Conservation (phyloP, 2,888 invertebrate genomes). For the Cylloceria caligata region DNA sequence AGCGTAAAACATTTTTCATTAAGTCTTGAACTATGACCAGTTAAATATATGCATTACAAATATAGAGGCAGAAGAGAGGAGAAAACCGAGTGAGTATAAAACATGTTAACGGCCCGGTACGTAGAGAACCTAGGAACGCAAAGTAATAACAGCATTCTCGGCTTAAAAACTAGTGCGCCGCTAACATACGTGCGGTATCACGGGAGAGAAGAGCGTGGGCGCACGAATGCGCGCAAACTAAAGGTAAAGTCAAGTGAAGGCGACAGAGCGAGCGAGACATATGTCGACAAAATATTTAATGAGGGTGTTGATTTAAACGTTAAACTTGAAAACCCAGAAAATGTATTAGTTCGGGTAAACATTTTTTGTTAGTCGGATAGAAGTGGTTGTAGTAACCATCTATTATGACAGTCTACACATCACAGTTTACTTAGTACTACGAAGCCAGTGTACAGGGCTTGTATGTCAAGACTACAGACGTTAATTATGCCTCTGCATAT, state of each 20-base stretch:
- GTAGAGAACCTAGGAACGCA: conserved; percentile 32
- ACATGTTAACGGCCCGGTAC: not conserved
- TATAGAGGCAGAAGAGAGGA: not conserved
- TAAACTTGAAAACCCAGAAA: not conserved
- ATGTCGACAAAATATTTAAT: conserved; percentile 39
- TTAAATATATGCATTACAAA: too few relatives aligned
- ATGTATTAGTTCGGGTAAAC: not conserved
- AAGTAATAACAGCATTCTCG: conserved; percentile 45
- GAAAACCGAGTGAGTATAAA: conserved; percentile 6
- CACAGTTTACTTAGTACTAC: too few relatives aligned
- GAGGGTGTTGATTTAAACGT: conserved; percentile 16
- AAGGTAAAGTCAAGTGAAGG: conserved; percentile 55
- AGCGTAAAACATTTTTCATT: not conserved
- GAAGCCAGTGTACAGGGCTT: too few relatives aligned
- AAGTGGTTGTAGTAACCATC: too few relatives aligned
- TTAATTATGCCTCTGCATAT: too few relatives aligned
- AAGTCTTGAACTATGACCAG: too few relatives aligned
- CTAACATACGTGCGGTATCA: conserved; percentile 33
- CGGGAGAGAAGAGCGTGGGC: conserved; percentile 60
- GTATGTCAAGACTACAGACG: too few relatives aligned
- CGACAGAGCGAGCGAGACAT: conserved; percentile 37
- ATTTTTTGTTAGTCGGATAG: too few relatives aligned
- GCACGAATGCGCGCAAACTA: conserved; percentile 50
- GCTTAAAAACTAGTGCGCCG: conserved; percentile 45
- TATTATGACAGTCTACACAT: too few relatives aligned